A percentile compares a stretch with the other conserved stretches of the same genome.
These are phyloP conservation scores for Xestia xanthographa DNA, from an alignment of 2,888 invertebrate genomes.

Conservation along the genomic window DNA sequence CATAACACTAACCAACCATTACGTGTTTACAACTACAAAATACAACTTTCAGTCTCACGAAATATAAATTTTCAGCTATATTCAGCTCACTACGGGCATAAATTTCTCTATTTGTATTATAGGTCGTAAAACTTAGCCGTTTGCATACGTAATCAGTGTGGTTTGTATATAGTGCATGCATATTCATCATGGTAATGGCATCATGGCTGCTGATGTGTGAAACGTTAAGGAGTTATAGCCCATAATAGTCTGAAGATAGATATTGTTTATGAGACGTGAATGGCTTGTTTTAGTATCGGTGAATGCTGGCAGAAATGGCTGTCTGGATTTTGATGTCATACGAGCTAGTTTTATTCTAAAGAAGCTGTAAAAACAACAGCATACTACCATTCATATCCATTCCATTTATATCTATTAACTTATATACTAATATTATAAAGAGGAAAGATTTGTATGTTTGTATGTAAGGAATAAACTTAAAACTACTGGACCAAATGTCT, in stretches of 20 bases:
- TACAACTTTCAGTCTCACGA: not conserved
- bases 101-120: slow-evolving; percentile 21
- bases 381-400: no score
- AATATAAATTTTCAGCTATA: slow-evolving; percentile 19
- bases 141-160: slow-evolving; percentile 39
- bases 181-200: slow-evolving; percentile 10
- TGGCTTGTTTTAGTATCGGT: not conserved
- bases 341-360: no score
- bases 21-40: slow-evolving; percentile 14
- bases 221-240: slow-evolving; percentile 37
- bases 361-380: no score
- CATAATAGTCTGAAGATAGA: slow-evolving; percentile 12
- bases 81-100: slow-evolving; percentile 1
- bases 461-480: no score
- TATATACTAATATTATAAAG: no score
- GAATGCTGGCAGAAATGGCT: not conserved
- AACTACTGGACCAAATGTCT: no score
- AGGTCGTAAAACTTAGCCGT: slow-evolving; percentile 44
- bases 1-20: not conserved
- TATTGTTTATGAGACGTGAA: slow-evolving; percentile 14
- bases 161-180: slow-evolving; percentile 23
- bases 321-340: not conserved
- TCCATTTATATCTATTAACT: no score
- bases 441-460: no score
- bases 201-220: slow-evolving; percentile 12